Evolutionary conservation across 2,797 vertebrate species (phyloP).

Genomic region (Halcyon chelicuti): DNA sequence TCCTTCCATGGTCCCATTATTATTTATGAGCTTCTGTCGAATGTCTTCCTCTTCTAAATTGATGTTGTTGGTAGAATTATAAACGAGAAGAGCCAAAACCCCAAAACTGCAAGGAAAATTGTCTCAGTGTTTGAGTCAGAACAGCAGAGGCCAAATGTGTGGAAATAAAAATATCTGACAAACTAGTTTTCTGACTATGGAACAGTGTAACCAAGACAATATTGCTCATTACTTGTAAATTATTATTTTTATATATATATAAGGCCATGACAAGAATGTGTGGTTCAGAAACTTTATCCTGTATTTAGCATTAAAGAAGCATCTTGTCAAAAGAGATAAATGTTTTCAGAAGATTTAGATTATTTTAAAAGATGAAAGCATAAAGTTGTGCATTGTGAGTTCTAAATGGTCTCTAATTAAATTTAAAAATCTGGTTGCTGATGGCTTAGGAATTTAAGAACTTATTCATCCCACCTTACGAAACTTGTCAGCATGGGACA

Average conservation of each 20-base stretch:
- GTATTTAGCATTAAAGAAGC: not conserved
- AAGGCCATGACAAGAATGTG: not conserved
- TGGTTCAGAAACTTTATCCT: not conserved
- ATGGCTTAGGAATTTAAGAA: not conserved
- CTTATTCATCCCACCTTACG: not conserved
- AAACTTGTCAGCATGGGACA: not conserved
- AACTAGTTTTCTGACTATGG: not conserved
- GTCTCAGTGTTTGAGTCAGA: slow-evolving; percentile 18
- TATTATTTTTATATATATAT: not conserved
- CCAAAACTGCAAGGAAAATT: slow-evolving; percentile 78
- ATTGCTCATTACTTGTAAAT: not conserved
- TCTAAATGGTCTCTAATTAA: not conserved
- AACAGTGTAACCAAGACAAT: not conserved
- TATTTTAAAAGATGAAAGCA: not conserved
- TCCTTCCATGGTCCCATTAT: slow-evolving; percentile 51
- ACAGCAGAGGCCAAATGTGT: not conserved
- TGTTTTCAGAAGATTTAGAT: not conserved
- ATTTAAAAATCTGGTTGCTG: not conserved
- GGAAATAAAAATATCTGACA: slow-evolving; percentile 37
- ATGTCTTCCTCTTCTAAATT: slow-evolving; percentile 81
- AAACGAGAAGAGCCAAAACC: slow-evolving; percentile 86
- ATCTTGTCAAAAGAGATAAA: not conserved
- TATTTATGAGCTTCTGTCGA: slow-evolving; percentile 76
- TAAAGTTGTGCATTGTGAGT: not conserved
- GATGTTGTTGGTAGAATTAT: slow-evolving; percentile 81